These are phyloP conservation scores for Acrocyrtus sp. DNA, from an alignment of 2,888 invertebrate species.

Conservation along the genomic window DNA sequence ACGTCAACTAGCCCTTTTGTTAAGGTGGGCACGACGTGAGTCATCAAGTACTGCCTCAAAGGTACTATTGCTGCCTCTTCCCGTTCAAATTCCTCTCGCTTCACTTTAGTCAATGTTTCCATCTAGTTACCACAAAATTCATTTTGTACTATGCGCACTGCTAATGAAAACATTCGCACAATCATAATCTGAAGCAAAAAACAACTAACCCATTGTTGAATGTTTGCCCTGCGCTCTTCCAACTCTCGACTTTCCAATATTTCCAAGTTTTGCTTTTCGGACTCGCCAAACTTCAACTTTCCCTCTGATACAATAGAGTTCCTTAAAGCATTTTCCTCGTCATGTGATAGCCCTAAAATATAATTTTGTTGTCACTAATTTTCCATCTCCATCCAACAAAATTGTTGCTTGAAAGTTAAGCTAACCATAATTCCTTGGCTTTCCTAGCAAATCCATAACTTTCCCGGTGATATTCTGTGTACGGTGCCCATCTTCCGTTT, in stretches of 20 bases:
- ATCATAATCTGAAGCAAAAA: too few species aligned
- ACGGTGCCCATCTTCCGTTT: constrained; percentile 69
- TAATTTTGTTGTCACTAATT: too few species aligned
- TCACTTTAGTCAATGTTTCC: constrained; percentile 75
- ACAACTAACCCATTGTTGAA: constrained; percentile 69
- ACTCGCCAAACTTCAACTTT: constrained; percentile 40
- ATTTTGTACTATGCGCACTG: too few species aligned
- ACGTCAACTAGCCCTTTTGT: constrained; percentile 80
- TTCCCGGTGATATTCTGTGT: constrained; percentile 72
- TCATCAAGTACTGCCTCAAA: constrained; percentile 79
- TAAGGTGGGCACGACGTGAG: constrained; percentile 81
- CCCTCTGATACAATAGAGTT: constrained; percentile 45
- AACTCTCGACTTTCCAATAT: constrained; percentile 63
- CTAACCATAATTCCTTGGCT: constrained; percentile 73
- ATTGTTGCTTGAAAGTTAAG: too few species aligned
- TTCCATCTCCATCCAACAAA: background rate
- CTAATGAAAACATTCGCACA: too few species aligned
- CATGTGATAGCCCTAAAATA: constrained; percentile 64
- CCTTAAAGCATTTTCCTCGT: constrained; percentile 61
- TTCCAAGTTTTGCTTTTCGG: constrained; percentile 65
- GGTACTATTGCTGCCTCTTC: constrained; percentile 73
- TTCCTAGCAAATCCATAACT: constrained; percentile 72
- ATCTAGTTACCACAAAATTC: too few species aligned
- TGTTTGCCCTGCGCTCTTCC: constrained; percentile 67
- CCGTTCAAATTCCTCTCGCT: constrained; percentile 76